Base-by-base conservation (phyloP, 2,888 invertebrate species). In the Dicranocentrus wangi region DNA sequence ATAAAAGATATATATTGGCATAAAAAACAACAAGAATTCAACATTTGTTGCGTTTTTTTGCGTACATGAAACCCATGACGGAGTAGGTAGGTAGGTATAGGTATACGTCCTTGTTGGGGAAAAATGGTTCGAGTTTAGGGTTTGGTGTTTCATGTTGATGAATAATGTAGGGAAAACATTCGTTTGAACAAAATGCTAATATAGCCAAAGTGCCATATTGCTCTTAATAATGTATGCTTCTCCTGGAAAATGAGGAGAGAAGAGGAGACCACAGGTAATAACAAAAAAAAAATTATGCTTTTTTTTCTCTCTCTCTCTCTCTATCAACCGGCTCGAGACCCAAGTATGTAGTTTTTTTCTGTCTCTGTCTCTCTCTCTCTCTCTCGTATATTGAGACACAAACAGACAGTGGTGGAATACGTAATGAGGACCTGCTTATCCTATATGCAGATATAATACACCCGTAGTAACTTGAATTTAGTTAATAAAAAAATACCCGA, bases 151-250 rank as follows among this genome's bases (percentile, higher is more conserved):
- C 71, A 71, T 78, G 76, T 23, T 69, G 70, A 78, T 78, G 70
- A 78, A 78, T 78, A 78, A 78, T 78, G 78, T 60, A 78, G 28
- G 68, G 65, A 71, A 76, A 78, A 78, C 71, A 78, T 70, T 78
- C 77, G 65, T 78, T 78, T 71, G 60, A 55, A 71, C 70, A 78
- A 71, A 78, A 71, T 78, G 70, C 71, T 78, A 70, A 71, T 78
- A 71, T 39, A 65, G 65, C 42, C 70, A 71, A 77, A 78, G 78
- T 78, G 71, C 63, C 77, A 77, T 70, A 77, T 76, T 76, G 58
- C 76, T 76, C 68, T 76, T 68, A 76, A 76, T 68, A 76, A 76
- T 76, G 60, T 68, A 68, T 60, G 76, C 58, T 58, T 68, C 76
- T 76, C 55, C 68, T 76, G 68, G 76, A 76, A n/a, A 76, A 76